Conservation (phyloP, 2,888 invertebrate species). For the Dolichomitus sp. region DNA sequence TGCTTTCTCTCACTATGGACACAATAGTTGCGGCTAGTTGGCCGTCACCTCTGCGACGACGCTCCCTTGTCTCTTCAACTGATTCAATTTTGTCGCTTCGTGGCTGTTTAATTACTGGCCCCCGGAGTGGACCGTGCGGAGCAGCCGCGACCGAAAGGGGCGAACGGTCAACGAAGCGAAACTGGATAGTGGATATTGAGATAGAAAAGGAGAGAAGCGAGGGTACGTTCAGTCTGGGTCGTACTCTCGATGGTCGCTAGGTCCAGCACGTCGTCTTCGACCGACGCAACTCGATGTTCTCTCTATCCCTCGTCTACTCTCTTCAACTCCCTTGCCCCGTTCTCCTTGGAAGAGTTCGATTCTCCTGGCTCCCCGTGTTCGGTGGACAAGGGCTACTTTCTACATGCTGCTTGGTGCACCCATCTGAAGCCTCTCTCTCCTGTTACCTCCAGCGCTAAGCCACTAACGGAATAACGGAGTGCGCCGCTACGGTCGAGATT, state of each 20-base stretch:
- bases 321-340: conserved; percentile 27
- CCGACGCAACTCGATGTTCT: conserved; percentile 35
- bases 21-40: conserved; percentile 85
- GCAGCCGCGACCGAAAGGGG: conserved; percentile 63
- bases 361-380: conserved; percentile 59
- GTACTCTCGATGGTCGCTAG: conserved; percentile 55
- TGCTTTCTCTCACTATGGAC: conserved; percentile 78
- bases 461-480: conserved; percentile 85
- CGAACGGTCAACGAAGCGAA: conserved; percentile 47
- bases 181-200: conserved; percentile 54
- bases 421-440: not conserved
- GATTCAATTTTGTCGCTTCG: conserved; percentile 86
- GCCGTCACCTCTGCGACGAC: conserved; percentile 85
- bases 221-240: conserved; percentile 62
- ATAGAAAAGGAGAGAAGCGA: conserved; percentile 56
- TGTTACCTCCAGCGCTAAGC: conserved; percentile 76
- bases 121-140: conserved; percentile 81
- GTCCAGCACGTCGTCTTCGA: conserved; percentile 60
- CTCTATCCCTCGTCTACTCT: conserved; percentile 41
- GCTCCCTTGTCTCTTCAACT: conserved; percentile 86
- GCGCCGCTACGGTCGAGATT: conserved; percentile 82
- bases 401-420: conserved; percentile 41
- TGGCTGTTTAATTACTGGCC: conserved; percentile 86
- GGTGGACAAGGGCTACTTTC: conserved; percentile 53
- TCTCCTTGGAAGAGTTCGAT: conserved; percentile 33